Conservation (phyloP, 2,113 vertebrate species). For the Xenopus laevis region DNA sequence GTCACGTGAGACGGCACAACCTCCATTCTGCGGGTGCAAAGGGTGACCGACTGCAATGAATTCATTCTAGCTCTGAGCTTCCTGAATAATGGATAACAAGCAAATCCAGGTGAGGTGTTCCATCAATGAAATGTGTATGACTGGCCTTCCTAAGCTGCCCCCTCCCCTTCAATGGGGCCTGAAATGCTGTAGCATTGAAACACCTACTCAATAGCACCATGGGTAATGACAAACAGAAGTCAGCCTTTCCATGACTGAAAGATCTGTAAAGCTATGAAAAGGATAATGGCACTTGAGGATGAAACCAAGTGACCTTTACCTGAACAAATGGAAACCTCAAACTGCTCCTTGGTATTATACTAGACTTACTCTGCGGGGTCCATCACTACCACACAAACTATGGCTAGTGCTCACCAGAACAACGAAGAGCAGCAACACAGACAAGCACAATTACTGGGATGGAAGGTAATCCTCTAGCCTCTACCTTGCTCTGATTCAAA, state of each 20-base stretch:
- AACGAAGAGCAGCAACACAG: background rate
- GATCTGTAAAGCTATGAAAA: slow-evolving; percentile 27
- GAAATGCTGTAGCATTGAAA: background rate
- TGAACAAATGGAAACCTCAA: background rate
- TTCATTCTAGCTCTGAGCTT: no score
- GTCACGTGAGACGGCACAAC: no score
- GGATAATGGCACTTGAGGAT: slow-evolving; percentile 37
- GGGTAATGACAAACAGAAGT: background rate
- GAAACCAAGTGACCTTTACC: background rate
- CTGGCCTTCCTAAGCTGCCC: background rate
- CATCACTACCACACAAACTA: background rate
- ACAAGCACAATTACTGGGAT: background rate
- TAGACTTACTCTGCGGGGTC: background rate
- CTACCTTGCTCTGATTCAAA: background rate
- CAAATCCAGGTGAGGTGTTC: background rate
- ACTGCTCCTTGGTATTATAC: background rate
- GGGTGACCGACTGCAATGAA: no score
- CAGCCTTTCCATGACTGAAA: slow-evolving; percentile 6
- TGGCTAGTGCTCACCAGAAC: background rate
- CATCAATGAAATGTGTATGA: background rate
- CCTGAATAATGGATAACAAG: background rate
- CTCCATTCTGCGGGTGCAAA: no score
- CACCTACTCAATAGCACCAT: background rate
- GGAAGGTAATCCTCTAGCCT: background rate
- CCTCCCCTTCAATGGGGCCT: background rate